Evolutionary conservation across 2,113 vertebrate species (phyloP).

Genomic region (Platysteira castanea): DNA sequence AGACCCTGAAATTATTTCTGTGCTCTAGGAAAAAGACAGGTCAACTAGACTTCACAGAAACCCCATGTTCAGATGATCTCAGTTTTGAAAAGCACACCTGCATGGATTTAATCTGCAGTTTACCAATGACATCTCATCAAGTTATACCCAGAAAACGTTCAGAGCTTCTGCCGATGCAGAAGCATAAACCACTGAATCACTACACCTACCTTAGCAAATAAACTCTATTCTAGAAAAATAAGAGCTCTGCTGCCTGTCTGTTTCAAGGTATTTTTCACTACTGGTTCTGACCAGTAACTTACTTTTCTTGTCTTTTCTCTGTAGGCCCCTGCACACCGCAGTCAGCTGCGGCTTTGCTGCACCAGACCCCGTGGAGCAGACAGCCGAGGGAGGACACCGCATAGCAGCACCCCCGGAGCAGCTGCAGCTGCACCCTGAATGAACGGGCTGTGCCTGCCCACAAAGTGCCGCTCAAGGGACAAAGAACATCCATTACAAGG

Average conservation of each 20-base stretch:
- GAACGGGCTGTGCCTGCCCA: not conserved
- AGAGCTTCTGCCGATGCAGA: not conserved
- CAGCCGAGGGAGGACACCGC: not conserved
- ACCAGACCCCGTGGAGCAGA: not conserved
- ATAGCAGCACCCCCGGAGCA: not conserved
- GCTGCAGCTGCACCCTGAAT: not conserved
- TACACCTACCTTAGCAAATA: not conserved
- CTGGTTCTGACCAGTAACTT: not conserved
- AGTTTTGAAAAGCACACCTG: not conserved
- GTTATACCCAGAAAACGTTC: not conserved
- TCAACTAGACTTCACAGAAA: not conserved
- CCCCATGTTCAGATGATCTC: not conserved
- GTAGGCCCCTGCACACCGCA: not conserved
- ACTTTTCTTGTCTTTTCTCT: not conserved
- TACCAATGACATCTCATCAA: not conserved
- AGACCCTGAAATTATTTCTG: not conserved
- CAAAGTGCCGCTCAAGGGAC: not conserved
- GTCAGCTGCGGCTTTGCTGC: not conserved
- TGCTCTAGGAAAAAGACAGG: not conserved
- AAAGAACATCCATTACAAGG: slow-evolving; percentile 7
- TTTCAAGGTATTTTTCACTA: not conserved
- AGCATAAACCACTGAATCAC: not conserved
- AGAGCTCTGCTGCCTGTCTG: not conserved
- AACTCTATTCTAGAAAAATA: not conserved
- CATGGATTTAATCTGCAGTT: not conserved